Base-by-base conservation (phyloP, 2,113 vertebrate species). In the Empidonax alnorum region DNA sequence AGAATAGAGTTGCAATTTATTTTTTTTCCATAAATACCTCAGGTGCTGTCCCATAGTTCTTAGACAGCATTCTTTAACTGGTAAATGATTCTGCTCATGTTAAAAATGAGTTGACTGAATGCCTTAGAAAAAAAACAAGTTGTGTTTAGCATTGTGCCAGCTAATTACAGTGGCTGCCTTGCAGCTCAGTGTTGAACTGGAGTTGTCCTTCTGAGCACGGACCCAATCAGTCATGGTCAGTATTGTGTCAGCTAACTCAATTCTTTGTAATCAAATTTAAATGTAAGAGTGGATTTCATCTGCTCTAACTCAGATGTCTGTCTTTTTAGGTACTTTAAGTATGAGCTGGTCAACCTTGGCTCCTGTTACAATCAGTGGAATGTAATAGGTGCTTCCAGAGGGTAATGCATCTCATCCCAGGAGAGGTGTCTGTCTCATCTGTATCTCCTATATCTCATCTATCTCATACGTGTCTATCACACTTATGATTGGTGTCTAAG, bases 251-350 rank as follows among this genome's bases (percentile, higher is more conserved):
- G 81, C 84, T 94, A 95, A 95, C 90, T 91, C 91, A 95, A 94
- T 95, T 97, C 89, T 84, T 91, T 69, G 78, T 94, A 94, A 95
- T 97, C 77, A 94, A 76, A 94, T 95, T 91, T 93, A 94, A 95
- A 79, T 15, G 4, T 93, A 25, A 73, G 75, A 88, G 88, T 94
- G 79, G 82, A 90, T 95, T 95, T 90, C 2, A 35, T 42, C 88
- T 92, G 67, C 63, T 88, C 75, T 86, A 86, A 77, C 79, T 93
- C 88, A 56, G 88, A 76, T 88, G 75, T 77, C 85, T 91, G 81
- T 90, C 18, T 50, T 90, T 83, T 69, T 53, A 90, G 82, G 37
- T 92, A 71, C 83, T 80, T 80, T 77, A 88, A 86, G 72, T 65
- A 9, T 66, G 59, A 93, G 88, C 95, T 52, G 77, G 95, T 77